These are phyloP conservation scores for Anguilla megastoma DNA, from an alignment of 2,797 vertebrate genomes.

Conservation along the genomic window DNA sequence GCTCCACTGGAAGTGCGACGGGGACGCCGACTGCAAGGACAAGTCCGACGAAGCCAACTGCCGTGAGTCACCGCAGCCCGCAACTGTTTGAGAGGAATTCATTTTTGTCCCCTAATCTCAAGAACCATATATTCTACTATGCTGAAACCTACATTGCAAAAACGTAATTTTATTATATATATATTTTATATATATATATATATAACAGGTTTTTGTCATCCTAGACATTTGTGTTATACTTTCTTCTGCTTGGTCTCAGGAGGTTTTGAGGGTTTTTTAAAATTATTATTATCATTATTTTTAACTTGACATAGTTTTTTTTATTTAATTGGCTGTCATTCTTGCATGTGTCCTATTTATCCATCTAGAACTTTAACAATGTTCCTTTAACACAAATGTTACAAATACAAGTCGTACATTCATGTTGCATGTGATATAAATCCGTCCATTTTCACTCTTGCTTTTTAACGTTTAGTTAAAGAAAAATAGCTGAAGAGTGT, in stretches of 20 bases:
- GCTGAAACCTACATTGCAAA: background rate
- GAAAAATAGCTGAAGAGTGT: background rate
- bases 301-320: background rate
- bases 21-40: conserved; percentile 96
- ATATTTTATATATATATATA: no score
- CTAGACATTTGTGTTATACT: no score
- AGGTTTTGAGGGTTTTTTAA: background rate
- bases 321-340: background rate
- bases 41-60: conserved; percentile 92
- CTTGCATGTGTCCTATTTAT: background rate
- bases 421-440: background rate
- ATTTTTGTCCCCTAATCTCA: background rate
- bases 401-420: background rate
- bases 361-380: background rate
- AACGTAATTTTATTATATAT: background rate
- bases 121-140: background rate
- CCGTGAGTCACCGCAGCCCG: conserved; percentile 74
- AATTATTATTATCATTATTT: no score
- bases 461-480: background rate
- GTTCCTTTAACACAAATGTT: background rate
- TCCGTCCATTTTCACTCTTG: background rate
- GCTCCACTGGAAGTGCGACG: conserved; percentile 92
- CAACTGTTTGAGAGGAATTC: no score
- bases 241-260: no score
- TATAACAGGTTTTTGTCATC: no score